Percentiles rank a stretch among this genome's conserved stretches.
Evolutionary conservation across 2,888 invertebrate species (phyloP).

Genomic region (Autographa gamma): DNA sequence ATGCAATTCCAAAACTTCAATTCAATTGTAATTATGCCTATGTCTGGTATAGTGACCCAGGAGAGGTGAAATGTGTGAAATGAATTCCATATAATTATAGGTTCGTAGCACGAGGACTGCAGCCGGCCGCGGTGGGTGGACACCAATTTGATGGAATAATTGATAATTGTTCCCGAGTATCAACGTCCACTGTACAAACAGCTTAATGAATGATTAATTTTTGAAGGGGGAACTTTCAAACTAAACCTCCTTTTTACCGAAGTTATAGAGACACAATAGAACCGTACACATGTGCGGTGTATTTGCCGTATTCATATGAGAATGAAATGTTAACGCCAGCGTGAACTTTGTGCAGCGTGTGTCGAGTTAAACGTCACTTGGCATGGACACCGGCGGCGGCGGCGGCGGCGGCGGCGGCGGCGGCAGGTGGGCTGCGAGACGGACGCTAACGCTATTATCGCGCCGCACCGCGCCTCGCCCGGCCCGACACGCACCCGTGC

Average conservation of each 20-base stretch:
- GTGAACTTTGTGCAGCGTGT: background rate
- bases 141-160: too few relatives aligned
- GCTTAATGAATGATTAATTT: background rate
- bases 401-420: background rate
- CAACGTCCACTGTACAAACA: too few relatives aligned
- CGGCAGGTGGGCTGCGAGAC: conserved; percentile 48
- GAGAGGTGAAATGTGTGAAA: too few relatives aligned
- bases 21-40: too few relatives aligned
- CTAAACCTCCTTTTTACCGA: background rate
- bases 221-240: background rate
- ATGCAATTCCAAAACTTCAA: too few relatives aligned
- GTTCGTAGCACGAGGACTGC: too few relatives aligned
- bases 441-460: conserved; percentile 59
- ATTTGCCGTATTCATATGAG: background rate
- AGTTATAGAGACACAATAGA: too few relatives aligned
- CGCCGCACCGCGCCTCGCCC: conserved; percentile 20
- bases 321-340: background rate
- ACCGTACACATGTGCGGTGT: background rate
- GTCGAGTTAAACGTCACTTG: conserved; percentile 8
- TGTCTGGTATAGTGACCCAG: too few relatives aligned
- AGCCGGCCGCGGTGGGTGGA: too few relatives aligned
- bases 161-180: too few relatives aligned
- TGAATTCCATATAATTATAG: too few relatives aligned
- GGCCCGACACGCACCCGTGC: conserved; percentile 13
- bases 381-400: conserved; percentile 8